phyloP scores from a whole-genome alignment of 2,888 invertebrate species.

The Argyra leucocephala region DNA sequence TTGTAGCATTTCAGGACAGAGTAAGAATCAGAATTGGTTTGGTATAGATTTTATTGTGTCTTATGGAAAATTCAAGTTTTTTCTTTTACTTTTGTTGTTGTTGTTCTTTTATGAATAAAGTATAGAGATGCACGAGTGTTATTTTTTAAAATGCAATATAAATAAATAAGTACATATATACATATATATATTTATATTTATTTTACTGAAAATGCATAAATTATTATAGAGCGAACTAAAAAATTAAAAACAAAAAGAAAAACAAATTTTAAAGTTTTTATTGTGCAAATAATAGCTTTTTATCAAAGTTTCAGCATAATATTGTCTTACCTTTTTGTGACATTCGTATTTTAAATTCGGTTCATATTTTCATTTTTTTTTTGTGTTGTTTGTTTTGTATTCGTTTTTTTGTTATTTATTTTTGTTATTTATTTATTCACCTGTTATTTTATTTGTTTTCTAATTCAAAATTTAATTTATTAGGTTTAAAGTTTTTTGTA shows the following conservation, averaged over 20 bases:
- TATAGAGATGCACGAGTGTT: too few species aligned
- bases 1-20: too few species aligned
- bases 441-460: not conserved
- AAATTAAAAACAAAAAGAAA: too few species aligned
- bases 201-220: too few species aligned
- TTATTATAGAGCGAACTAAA: too few species aligned
- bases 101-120: too few species aligned
- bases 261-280: too few species aligned
- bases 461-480: conserved; percentile 5
- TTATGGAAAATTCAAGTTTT: not conserved
- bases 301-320: not conserved
- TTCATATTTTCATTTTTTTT: not conserved
- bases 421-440: not conserved
- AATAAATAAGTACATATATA: too few species aligned
- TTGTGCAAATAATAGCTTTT: too few species aligned
- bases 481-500: not conserved
- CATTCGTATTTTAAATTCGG: not conserved
- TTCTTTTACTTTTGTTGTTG: not conserved
- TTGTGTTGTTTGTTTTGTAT: not conserved
- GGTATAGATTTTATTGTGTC: not conserved
- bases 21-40: not conserved
- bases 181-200: too few species aligned
- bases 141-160: too few species aligned
- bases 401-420: not conserved
- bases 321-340: not conserved